phyloP scores from a whole-genome alignment of 2,113 vertebrate genomes.

The Muntiacus muntjak region DNA sequence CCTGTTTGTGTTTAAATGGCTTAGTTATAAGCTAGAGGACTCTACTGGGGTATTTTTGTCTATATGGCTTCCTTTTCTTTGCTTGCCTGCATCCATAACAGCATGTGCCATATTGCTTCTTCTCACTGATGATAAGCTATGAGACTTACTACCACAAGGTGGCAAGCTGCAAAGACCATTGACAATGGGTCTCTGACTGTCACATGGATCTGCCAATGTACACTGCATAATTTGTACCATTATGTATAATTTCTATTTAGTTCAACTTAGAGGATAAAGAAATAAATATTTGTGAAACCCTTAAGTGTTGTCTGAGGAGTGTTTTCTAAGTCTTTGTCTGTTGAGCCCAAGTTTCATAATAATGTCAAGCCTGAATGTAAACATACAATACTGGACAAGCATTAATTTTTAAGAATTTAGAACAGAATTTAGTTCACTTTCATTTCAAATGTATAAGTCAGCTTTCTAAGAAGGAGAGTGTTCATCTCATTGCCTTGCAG shows the following conservation, averaged over 20 bases:
- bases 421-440: background rate
- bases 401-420: background rate
- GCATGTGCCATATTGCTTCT: background rate
- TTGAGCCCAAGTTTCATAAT: background rate
- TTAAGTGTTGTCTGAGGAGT: background rate
- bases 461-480: background rate
- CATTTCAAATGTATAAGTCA: background rate
- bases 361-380: background rate
- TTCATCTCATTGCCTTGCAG: constrained; percentile 38
- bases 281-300: constrained; percentile 49
- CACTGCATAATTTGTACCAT: background rate
- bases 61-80: constrained; percentile 40
- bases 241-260: background rate
- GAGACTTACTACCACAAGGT: background rate
- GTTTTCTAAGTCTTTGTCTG: background rate
- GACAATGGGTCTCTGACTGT: background rate
- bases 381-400: background rate
- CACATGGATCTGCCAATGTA: background rate
- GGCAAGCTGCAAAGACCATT: background rate
- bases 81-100: background rate
- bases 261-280: constrained; percentile 7
- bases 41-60: constrained; percentile 16
- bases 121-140: background rate
- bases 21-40: constrained; percentile 64
- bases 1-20: constrained; percentile 74